Percentiles rank a stretch among this genome's conserved stretches.
These are phyloP conservation scores for Podarcis muralis DNA, from an alignment of 2,113 vertebrate species.

Conservation along the genomic window DNA sequence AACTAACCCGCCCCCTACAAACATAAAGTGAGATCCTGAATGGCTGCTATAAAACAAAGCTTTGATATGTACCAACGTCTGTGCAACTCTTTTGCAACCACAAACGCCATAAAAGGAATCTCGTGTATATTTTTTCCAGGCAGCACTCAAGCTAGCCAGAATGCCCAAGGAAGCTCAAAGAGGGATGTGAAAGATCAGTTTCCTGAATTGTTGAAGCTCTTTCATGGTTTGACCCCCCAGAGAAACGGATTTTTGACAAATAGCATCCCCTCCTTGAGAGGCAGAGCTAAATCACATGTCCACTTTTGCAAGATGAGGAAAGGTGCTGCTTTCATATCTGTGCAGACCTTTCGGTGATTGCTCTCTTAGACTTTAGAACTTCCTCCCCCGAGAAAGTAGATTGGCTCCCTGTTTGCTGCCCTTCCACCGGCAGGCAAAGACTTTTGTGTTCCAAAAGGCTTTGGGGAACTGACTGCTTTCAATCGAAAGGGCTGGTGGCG, in stretches of 20 bases:
- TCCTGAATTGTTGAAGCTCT: background rate
- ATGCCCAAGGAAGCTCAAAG: background rate
- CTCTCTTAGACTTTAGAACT: no score
- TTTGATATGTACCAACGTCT: constrained; percentile 32
- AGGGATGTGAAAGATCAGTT: background rate
- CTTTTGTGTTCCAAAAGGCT: no score
- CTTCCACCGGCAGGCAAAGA: no score
- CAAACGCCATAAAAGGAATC: constrained; percentile 28
- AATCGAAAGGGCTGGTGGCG: no score
- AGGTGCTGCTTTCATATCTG: background rate
- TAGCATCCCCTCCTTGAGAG: background rate
- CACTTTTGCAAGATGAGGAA: constrained; percentile 31
- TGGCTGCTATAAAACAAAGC: background rate
- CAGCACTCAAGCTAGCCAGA: background rate
- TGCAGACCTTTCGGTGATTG: background rate
- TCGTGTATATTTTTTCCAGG: background rate
- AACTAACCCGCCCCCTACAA: background rate
- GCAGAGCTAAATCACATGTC: background rate
- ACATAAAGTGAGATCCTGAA: background rate
- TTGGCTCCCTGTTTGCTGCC: no score
- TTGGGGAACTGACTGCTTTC: no score
- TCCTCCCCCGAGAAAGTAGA: no score
- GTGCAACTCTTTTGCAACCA: constrained; percentile 41
- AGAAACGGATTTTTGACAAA: background rate
- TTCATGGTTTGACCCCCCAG: background rate